Conservation (phyloP, 2,113 vertebrate genomes). For the Oreochromis niloticus region DNA sequence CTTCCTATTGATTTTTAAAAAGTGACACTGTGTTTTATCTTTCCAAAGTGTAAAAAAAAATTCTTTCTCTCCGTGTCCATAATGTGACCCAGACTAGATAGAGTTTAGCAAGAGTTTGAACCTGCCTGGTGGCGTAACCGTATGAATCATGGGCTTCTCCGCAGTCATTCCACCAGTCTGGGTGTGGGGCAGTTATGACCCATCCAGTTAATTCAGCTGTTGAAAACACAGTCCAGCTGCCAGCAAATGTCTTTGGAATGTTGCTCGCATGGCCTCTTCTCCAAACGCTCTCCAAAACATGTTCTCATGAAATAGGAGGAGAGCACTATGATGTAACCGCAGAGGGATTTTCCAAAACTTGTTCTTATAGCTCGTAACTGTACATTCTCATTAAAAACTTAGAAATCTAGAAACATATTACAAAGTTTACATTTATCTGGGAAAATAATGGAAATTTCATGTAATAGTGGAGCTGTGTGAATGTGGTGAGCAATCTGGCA, state of each 20-base stretch:
- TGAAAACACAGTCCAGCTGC: conserved; percentile 45
- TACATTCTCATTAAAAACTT: fast-evolving
- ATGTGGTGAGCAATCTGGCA: not conserved
- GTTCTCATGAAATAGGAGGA: conserved; percentile 33
- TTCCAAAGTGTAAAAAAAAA: not conserved
- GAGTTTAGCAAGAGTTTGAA: conserved; percentile 3
- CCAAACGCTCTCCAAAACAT: conserved; percentile 35
- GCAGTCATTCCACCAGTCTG: not conserved
- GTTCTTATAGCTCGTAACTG: not conserved
- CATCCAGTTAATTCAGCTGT: conserved; percentile 35
- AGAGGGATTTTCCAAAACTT: conserved; percentile 37
- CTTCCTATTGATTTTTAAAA: not conserved
- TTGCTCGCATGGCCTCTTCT: not conserved
- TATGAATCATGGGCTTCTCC: conserved; percentile 28
- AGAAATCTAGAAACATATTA: not conserved
- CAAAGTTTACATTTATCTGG: not conserved
- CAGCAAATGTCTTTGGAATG: conserved; percentile 39
- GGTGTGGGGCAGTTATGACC: conserved; percentile 43
- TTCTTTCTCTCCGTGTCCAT: not conserved
- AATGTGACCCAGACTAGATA: not conserved
- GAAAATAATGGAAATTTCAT: not conserved
- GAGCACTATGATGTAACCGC: conserved; percentile 13
- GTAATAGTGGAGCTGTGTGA: not conserved
- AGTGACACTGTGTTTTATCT: not conserved
- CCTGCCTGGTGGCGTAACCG: not conserved